These are phyloP conservation scores for Rhodinocichla rosea DNA, from an alignment of 2,113 vertebrate genomes.

Conservation along the genomic window DNA sequence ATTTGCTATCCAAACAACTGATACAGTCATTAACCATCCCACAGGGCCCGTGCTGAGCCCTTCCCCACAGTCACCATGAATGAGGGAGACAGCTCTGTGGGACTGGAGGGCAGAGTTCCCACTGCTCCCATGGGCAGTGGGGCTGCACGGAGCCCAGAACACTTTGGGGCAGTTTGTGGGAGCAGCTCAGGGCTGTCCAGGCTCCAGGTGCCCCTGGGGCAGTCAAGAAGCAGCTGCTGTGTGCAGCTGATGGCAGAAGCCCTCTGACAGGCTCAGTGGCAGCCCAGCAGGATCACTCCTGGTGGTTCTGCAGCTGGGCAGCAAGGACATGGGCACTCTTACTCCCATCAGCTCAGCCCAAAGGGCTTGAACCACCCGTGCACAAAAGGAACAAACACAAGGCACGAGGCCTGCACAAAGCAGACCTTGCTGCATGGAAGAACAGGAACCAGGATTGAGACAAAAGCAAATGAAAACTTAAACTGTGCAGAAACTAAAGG, in stretches of 20 bases:
- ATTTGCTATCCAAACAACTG: not conserved
- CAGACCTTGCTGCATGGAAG: not conserved
- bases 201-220: not conserved
- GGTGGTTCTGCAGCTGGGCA: not conserved
- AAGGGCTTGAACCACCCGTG: fast-evolving
- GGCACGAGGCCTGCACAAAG: not conserved
- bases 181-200: not conserved
- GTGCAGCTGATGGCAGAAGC: not conserved
- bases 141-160: not conserved
- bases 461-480: constrained; percentile 16
- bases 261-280: not conserved
- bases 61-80: not conserved
- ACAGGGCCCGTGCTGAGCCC: not conserved
- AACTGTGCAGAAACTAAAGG: constrained; percentile 3
- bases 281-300: not conserved
- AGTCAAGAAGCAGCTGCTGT: not conserved
- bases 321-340: not conserved
- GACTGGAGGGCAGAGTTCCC: not conserved
- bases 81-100: not conserved
- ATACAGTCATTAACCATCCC: not conserved
- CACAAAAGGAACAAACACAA: fast-evolving
- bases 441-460: not conserved
- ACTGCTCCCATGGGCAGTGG: fast-evolving
- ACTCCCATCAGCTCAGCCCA: fast-evolving
- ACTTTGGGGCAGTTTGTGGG: not conserved